A percentile compares a stretch with the other conserved stretches of the same genome.
phyloP scores from a whole-genome alignment of 2,797 vertebrate genomes.

The Sciaenops ocellatus region DNA sequence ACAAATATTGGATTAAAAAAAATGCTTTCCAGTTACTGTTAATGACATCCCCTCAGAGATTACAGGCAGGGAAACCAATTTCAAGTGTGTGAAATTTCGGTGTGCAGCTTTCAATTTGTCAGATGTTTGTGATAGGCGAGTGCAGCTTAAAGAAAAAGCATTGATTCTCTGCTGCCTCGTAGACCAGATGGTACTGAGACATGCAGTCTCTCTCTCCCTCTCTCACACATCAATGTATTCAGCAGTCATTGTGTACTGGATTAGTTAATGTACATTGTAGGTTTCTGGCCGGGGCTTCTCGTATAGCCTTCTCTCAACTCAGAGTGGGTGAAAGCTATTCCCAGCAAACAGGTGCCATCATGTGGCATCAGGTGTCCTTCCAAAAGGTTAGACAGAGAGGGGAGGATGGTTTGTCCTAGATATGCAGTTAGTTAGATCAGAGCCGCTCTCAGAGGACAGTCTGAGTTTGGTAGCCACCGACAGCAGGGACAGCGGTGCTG shows the following conservation, averaged over 20 bases:
- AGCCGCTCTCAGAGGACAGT: constrained; percentile 60
- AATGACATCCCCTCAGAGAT: constrained; percentile 5
- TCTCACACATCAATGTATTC: constrained; percentile 56
- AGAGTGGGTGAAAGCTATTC: constrained; percentile 56
- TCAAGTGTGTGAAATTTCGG: constrained; percentile 22
- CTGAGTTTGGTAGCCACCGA: constrained; percentile 59
- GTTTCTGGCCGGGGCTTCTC: constrained; percentile 39
- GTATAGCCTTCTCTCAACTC: constrained; percentile 41
- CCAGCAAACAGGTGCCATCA: constrained; percentile 72
- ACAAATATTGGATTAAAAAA: constrained; percentile 1
- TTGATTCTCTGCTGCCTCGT: constrained; percentile 25
- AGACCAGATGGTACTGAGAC: constrained; percentile 70
- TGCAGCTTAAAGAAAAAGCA: constrained; percentile 31
- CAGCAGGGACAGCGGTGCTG: constrained; percentile 43
- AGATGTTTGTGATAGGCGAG: constrained; percentile 67
- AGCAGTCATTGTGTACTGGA: constrained; percentile 61
- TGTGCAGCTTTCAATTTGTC: constrained; percentile 35
- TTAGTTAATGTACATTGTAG: constrained; percentile 50
- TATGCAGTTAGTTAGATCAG: constrained; percentile 66
- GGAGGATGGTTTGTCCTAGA: constrained; percentile 66
- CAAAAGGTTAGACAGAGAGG: constrained; percentile 54
- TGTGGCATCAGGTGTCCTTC: constrained; percentile 75
- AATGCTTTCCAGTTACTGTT: not conserved
- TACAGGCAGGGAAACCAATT: constrained; percentile 9
- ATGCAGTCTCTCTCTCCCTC: not conserved